Base-by-base conservation (phyloP, 2,888 invertebrate species). In the Exocentrus adspersus region DNA sequence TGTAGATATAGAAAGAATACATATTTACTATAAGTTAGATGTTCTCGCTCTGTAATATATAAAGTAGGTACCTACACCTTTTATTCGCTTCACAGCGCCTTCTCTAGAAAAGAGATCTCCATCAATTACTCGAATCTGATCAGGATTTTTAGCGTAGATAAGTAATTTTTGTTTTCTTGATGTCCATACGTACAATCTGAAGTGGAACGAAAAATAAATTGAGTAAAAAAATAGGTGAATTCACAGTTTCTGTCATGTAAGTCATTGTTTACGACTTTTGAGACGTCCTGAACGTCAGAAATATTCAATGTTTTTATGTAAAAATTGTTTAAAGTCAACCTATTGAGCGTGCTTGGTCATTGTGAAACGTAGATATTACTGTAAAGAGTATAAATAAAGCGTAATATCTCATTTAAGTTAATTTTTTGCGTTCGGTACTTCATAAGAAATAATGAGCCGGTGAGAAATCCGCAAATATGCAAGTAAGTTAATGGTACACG, bases 391-490 rank as follows among this genome's bases (percentile, higher is more conserved):
- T 24, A 46, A 46, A 46, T 46, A 46, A 42, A 54, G 14, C 14
- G 21, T 24, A 43, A 54, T 54, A 54, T 43, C 61, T 58, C 57
- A 54, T 58, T 65, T 65, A 58, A 61, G 46, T 57, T 45, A 64
- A n/a, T 37, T 37, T 37, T 61, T 57, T 53, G 60, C 42, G 32
- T 58, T 41, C 52, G 42, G 41, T 52, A 53, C 53, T 52, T 28
- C 56, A 67, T 59, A 62, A 57, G 59, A 53, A 59, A 67, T 60
- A 68, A 68, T 66, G 67, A 66, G 58, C 46, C 56, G 59, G 62
- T 63, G 67, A 67, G 70, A 67, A 67, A 68, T 61, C 62, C 63
- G 50, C 63, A 68, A 65, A 64, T 65, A 65, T 62, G 60, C 60
- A 51, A 64, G 30, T 50, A 57, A 45, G 52, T 62, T 48, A 63